These are phyloP conservation scores for Porites evermanni DNA, from an alignment of 92 coral and sea anemone species.

Conservation along the genomic window DNA sequence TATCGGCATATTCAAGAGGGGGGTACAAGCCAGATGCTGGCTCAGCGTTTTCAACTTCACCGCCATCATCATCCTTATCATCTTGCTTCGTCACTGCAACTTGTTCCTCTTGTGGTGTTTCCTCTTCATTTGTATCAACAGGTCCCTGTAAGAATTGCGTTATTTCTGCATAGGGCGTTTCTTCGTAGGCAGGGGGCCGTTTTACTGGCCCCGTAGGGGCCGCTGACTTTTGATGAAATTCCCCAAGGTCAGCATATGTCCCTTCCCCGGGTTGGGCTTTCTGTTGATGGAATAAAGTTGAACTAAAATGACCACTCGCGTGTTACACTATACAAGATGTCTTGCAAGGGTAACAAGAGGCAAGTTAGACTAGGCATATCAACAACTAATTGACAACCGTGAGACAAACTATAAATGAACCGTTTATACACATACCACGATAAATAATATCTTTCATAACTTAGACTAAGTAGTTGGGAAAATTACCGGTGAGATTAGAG, in stretches of 20 bases:
- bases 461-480: too few species aligned
- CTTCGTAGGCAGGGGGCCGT: constrained; percentile 27
- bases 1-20: background rate
- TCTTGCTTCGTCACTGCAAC: background rate
- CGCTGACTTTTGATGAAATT: constrained; percentile 25
- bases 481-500: too few species aligned
- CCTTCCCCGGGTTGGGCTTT: constrained; percentile 55
- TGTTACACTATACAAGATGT: background rate
- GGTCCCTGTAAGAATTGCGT: constrained; percentile 28
- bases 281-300: constrained; percentile 48
- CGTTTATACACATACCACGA: too few species aligned
- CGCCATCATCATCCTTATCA: background rate
- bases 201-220: constrained; percentile 8
- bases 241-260: constrained; percentile 44
- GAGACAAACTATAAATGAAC: too few species aligned
- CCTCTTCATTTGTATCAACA: constrained; percentile 7
- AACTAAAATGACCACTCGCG: constrained; percentile 18
- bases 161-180: constrained; percentile 44
- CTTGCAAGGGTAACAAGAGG: background rate
- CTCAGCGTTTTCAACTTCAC: background rate
- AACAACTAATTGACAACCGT: background rate
- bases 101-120: background rate
- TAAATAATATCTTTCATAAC: too few species aligned
- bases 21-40: background rate
- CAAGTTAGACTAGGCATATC: background rate